These are phyloP conservation scores for Phaethon lepturus DNA, from an alignment of 2,113 vertebrate species.

Conservation along the genomic window DNA sequence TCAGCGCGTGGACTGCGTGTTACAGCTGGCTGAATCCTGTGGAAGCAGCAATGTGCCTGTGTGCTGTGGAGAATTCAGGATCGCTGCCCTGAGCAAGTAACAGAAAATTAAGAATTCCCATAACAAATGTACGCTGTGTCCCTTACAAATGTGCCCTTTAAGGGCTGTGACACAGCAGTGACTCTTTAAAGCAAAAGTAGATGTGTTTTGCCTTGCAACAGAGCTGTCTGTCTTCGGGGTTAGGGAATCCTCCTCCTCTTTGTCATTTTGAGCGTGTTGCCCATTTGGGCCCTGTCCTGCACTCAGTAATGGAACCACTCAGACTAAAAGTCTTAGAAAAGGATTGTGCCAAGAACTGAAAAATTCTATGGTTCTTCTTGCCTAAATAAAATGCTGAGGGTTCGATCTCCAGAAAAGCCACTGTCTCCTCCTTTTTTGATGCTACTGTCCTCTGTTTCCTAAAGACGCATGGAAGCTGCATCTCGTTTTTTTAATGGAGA, in stretches of 20 bases:
- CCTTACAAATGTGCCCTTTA: neutral
- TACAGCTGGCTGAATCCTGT: neutral
- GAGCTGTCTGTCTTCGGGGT: neutral
- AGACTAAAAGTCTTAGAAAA: neutral
- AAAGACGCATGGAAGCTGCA: neutral
- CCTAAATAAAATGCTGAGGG: neutral
- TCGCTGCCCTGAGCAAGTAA: neutral
- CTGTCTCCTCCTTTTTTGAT: neutral
- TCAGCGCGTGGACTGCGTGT: accelerated
- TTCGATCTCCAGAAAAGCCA: neutral
- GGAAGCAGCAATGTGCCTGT: neutral
- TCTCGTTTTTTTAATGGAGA: neutral
- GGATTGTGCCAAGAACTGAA: neutral
- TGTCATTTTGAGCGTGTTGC: neutral
- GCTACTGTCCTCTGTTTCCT: neutral
- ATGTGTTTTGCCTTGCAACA: neutral
- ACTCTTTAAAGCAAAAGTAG: neutral
- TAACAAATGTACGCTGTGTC: neutral
- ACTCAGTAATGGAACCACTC: neutral
- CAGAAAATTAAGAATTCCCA: neutral
- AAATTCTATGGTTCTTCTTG: neutral
- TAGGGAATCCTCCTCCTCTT: neutral
- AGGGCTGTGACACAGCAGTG: neutral
- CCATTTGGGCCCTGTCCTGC: neutral
- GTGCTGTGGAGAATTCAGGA: neutral